Conservation (phyloP, 2,113 vertebrate species). For the Gallinago undulata region DNA sequence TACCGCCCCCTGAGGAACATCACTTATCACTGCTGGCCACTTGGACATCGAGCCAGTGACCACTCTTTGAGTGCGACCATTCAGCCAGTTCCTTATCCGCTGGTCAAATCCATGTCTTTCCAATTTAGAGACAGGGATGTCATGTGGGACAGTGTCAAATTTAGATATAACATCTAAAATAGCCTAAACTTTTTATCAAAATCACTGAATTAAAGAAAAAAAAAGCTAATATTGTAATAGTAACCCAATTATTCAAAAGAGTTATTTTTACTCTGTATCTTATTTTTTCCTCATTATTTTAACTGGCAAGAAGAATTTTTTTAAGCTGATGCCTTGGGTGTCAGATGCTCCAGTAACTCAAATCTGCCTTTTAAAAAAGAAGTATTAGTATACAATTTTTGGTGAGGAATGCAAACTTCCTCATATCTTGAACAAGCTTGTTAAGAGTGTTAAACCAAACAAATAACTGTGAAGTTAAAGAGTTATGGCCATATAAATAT, state of each 20-base stretch:
- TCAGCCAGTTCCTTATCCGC: neutral
- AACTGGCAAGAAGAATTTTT: neutral
- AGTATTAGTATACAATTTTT: neutral
- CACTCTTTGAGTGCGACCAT: neutral
- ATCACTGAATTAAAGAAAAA: neutral
- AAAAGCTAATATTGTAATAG: neutral
- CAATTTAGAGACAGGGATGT: neutral
- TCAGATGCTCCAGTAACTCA: neutral
- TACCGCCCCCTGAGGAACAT: too few relatives aligned
- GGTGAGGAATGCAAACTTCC: neutral
- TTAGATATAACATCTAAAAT: neutral
- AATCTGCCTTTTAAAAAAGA: neutral
- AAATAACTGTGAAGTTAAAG: neutral
- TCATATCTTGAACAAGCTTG: neutral
- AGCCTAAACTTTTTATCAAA: neutral
- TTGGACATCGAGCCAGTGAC: neutral
- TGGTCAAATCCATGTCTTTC: neutral
- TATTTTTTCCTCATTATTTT: neutral
- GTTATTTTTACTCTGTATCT: neutral
- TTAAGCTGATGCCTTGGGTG: neutral
- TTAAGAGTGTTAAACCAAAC: neutral
- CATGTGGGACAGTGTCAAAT: neutral
- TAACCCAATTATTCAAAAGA: neutral
- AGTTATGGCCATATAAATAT: neutral
- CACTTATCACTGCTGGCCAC: too few relatives aligned